Conservation (phyloP, 2,113 vertebrate species). For the Acinonyx jubatus region DNA sequence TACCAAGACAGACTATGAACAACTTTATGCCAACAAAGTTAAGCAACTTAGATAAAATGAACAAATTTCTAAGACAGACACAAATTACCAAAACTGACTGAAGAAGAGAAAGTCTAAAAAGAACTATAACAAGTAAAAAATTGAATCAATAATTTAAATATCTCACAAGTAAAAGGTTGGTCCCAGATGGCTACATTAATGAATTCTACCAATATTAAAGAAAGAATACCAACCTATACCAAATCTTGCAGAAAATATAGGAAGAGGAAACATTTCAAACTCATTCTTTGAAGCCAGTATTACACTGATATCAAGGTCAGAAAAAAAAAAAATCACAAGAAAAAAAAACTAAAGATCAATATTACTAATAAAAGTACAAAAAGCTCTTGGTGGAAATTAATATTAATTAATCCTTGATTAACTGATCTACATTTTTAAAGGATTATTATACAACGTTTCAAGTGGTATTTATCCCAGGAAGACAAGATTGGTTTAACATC, state of each 20-base stretch:
- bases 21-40: neutral
- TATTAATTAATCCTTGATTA: neutral
- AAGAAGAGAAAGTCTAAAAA: neutral
- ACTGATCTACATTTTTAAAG: neutral
- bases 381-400: neutral
- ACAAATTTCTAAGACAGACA: neutral
- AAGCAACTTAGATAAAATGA: neutral
- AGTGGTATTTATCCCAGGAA: neutral
- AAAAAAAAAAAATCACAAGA: neutral
- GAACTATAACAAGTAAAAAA: neutral
- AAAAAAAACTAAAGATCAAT: neutral
- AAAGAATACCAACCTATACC: neutral
- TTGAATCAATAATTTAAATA: neutral
- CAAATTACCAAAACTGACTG: neutral
- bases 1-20: neutral
- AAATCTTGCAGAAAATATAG: neutral
- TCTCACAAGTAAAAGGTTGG: neutral
- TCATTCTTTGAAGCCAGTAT: neutral
- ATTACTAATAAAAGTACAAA: neutral
- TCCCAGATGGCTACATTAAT: neutral
- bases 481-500: neutral
- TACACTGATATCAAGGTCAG: neutral
- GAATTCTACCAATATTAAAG: neutral
- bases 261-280: neutral
- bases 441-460: neutral